Evolutionary conservation across 2,888 invertebrate genomes (phyloP).

Genomic region (Trimorus sp.): DNA sequence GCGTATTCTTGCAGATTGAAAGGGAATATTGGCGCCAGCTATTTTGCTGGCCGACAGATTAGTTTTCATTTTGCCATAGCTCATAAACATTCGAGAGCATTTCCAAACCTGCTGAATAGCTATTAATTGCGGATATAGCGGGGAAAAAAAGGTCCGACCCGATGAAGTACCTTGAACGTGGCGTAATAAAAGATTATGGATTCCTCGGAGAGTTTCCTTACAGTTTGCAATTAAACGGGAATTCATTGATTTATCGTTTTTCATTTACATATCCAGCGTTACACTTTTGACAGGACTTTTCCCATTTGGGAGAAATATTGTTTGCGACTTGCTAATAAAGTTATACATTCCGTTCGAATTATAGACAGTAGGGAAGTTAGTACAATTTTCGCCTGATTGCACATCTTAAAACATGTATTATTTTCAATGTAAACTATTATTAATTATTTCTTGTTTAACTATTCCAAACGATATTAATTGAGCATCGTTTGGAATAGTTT

Average conservation of each 20-base stretch:
- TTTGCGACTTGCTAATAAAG: too few species aligned
- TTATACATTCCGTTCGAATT: too few species aligned
- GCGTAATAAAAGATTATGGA: slow-evolving; percentile 39
- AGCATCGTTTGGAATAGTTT: too few species aligned
- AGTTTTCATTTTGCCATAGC: slow-evolving; percentile 6
- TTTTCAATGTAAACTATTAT: too few species aligned
- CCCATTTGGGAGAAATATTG: neutral
- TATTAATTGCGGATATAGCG: slow-evolving; percentile 39
- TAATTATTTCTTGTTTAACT: too few species aligned
- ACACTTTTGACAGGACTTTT: slow-evolving; percentile 5
- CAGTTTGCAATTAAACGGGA: slow-evolving; percentile 36
- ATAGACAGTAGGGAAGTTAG: too few species aligned
- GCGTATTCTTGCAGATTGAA: too few species aligned
- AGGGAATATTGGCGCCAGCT: neutral
- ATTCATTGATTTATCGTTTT: slow-evolving; percentile 25
- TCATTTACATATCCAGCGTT: slow-evolving; percentile 24
- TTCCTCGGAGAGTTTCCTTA: slow-evolving; percentile 41
- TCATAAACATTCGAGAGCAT: slow-evolving; percentile 20
- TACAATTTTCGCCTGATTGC: too few species aligned
- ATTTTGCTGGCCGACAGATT: neutral
- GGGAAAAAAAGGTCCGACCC: slow-evolving; percentile 39
- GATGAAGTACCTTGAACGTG: slow-evolving; percentile 37
- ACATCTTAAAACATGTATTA: too few species aligned
- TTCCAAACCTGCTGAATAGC: slow-evolving; percentile 34
- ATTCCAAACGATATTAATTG: too few species aligned